Evolutionary conservation across 1,140 invertebrate species (phyloP).

Genomic region (Cydia pomonella): DNA sequence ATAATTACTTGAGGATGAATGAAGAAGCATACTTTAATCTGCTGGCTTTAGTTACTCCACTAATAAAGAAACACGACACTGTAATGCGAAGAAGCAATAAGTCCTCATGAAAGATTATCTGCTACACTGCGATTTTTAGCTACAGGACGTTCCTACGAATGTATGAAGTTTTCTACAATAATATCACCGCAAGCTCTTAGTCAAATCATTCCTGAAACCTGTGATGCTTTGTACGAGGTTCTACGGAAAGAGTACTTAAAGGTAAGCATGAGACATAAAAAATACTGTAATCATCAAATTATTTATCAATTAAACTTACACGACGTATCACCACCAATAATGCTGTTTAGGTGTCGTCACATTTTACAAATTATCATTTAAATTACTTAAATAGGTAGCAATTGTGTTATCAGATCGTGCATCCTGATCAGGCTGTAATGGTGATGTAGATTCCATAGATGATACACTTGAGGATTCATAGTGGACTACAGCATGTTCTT

Average conservation of each 20-base stretch:
- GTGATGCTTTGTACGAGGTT: slow-evolving; percentile 46
- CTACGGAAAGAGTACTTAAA: slow-evolving; percentile 41
- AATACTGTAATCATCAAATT: too few relatives aligned
- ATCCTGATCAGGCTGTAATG: too few relatives aligned
- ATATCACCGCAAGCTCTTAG: slow-evolving; percentile 63
- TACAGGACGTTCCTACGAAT: slow-evolving; percentile 45
- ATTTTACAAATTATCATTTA: too few relatives aligned
- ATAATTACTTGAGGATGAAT: slow-evolving; percentile 39
- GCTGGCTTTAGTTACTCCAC: slow-evolving; percentile 47
- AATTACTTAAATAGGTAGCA: not conserved
- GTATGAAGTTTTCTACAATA: slow-evolving; percentile 58
- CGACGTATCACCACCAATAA: too few relatives aligned
- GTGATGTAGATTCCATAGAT: slow-evolving; percentile 24
- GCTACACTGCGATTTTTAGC: slow-evolving; percentile 50
- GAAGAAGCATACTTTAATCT: slow-evolving; percentile 47
- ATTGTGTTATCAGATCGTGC: too few relatives aligned
- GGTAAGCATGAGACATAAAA: slow-evolving; percentile 31
- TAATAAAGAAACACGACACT: slow-evolving; percentile 50
- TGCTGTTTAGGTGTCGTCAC: too few relatives aligned
- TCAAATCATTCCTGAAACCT: slow-evolving; percentile 62
- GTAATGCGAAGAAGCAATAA: slow-evolving; percentile 48
- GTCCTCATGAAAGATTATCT: slow-evolving; percentile 47
- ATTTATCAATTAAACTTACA: too few relatives aligned
- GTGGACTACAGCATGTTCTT: too few relatives aligned
- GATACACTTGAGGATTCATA: too few relatives aligned